A percentile compares a stretch with the other conserved stretches of the same genome.
These are phyloP conservation scores for Clinocottus analis DNA, from an alignment of 2,113 vertebrate genomes.

Conservation along the genomic window DNA sequence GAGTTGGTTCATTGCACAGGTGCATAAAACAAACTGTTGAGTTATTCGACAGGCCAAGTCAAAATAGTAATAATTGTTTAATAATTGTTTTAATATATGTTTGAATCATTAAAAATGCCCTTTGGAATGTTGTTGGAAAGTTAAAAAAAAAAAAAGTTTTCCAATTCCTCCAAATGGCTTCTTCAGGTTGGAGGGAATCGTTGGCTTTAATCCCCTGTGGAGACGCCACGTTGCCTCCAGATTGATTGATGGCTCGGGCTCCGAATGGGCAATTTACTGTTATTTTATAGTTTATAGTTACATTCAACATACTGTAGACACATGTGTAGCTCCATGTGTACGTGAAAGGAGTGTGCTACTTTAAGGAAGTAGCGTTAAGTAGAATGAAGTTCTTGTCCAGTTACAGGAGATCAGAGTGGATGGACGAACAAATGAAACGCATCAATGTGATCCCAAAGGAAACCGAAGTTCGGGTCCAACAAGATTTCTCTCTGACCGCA, in stretches of 20 bases:
- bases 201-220: not conserved
- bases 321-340: not conserved
- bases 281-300: not conserved
- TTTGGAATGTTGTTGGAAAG: not conserved
- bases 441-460: not conserved
- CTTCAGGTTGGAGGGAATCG: not conserved
- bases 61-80: constrained; percentile 9
- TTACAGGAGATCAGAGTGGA: not conserved
- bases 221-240: not conserved
- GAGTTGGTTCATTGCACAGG: not conserved
- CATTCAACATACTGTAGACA: not conserved
- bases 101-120: constrained; percentile 13
- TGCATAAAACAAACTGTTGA: not conserved
- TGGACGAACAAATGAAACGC: too few species aligned
- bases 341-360: not conserved
- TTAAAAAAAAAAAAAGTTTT: not conserved
- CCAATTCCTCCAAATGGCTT: not conserved
- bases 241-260: not conserved
- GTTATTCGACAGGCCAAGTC: constrained; percentile 11
- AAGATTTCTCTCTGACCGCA: not conserved
- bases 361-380: not conserved
- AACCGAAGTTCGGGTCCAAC: not conserved
- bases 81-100: constrained; percentile 10
- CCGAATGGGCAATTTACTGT: not conserved
- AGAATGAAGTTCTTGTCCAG: not conserved